These are phyloP conservation scores for Accipiter cooperii DNA, from an alignment of 2,113 vertebrate genomes.

Conservation along the genomic window DNA sequence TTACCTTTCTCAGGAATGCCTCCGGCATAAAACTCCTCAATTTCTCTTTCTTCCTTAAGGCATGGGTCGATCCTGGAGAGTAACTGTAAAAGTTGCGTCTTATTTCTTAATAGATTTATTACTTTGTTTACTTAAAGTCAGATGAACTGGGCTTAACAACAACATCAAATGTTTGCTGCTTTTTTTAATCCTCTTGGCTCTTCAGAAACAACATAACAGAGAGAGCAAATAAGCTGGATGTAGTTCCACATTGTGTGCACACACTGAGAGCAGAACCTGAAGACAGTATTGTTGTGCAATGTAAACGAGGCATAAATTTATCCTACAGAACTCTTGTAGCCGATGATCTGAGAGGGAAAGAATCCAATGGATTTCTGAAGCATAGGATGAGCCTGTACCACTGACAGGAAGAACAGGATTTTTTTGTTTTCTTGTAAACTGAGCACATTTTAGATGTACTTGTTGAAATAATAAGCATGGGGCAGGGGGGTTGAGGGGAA, in stretches of 20 bases:
- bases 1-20: conserved; percentile 36
- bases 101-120: conserved; percentile 16
- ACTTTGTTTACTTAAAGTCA: conserved; percentile 34
- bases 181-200: conserved; percentile 41
- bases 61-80: not conserved
- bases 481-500: too few species aligned
- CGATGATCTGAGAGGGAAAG: conserved; percentile 7
- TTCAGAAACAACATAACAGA: conserved; percentile 2
- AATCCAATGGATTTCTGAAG: conserved; percentile 11
- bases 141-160: not conserved
- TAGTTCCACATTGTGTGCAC: not conserved
- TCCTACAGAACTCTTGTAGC: not conserved
- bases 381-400: not conserved
- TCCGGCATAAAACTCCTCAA: not conserved
- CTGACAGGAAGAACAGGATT: conserved; percentile 13
- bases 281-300: not conserved
- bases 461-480: not conserved
- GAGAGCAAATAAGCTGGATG: not conserved
- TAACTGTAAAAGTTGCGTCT: not conserved
- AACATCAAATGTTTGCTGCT: not conserved
- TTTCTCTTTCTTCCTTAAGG: not conserved
- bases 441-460: not conserved
- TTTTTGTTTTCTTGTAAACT: not conserved
- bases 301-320: conserved; percentile 11
- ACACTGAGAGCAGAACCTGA: not conserved